Evolutionary conservation across 1,140 invertebrate species (phyloP).

Genomic region (Drosophila rufa): DNA sequence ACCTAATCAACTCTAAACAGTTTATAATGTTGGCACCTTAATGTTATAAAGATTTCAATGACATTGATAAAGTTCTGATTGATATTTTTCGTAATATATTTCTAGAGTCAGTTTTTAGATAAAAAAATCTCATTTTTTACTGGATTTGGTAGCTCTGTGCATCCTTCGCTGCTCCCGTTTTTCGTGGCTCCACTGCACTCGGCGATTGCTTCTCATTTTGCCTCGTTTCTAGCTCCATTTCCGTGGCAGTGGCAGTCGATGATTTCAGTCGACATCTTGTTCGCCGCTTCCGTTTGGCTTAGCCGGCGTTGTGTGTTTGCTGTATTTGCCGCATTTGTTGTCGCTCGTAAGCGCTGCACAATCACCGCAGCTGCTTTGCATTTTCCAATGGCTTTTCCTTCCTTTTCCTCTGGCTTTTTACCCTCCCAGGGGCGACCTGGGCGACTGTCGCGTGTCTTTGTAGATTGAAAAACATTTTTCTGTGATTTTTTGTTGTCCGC

Average conservation of each 20-base stretch:
- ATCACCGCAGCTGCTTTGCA: conserved; percentile 80
- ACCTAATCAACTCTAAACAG: fast-evolving
- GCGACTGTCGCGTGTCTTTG: conserved; percentile 58
- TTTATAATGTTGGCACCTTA: no score
- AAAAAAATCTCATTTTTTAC: neutral
- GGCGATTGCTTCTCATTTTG: conserved; percentile 68
- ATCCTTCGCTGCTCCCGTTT: conserved; percentile 7
- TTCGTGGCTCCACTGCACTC: conserved; percentile 26
- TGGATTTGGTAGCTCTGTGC: neutral
- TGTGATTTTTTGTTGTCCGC: conserved; percentile 50
- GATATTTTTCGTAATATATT: neutral
- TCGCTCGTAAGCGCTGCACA: conserved; percentile 50
- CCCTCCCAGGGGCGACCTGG: conserved; percentile 28
- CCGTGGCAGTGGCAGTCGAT: conserved; percentile 68
- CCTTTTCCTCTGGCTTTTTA: neutral
- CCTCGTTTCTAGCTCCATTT: conserved; percentile 63
- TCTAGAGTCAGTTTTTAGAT: no score
- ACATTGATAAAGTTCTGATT: neutral
- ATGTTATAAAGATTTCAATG: neutral
- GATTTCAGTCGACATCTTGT: conserved; percentile 80
- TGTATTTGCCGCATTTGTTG: conserved; percentile 32
- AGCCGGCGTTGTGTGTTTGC: conserved; percentile 2
- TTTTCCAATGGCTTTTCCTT: conserved; percentile 61
- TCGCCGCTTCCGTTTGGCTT: conserved; percentile 50
- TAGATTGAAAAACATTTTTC: conserved; percentile 77